Percentiles rank a stretch among this genome's conserved stretches.
phyloP scores from a whole-genome alignment of 2,888 invertebrate species.

The Synergus japonicus region DNA sequence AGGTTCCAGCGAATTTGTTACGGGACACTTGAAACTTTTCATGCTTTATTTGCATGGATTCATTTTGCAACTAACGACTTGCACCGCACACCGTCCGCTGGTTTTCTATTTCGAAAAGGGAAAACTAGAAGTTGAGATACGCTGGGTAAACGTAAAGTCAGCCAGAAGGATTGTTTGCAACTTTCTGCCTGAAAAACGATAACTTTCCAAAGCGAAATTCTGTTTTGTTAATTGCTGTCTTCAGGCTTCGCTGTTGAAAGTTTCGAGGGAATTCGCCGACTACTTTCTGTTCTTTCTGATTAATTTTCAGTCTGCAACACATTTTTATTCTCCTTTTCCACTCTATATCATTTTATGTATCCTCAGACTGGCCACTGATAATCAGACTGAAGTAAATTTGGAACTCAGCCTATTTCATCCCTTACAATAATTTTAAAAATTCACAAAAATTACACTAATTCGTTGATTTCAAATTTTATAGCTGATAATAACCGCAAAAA shows the following conservation, averaged over 20 bases:
- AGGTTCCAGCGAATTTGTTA: slow-evolving; percentile 46
- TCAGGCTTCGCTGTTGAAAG: slow-evolving; percentile 10
- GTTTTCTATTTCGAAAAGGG: background rate
- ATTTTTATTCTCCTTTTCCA: background rate
- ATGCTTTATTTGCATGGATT: slow-evolving; percentile 19
- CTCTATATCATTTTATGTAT: too few relatives aligned
- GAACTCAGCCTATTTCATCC: too few relatives aligned
- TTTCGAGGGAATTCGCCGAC: slow-evolving; percentile 11
- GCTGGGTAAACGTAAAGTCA: slow-evolving; percentile 10
- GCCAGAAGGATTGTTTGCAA: slow-evolving; percentile 17
- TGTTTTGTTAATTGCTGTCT: slow-evolving; percentile 29
- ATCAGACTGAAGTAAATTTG: too few relatives aligned
- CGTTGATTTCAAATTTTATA: too few relatives aligned
- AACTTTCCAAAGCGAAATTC: slow-evolving; percentile 31
- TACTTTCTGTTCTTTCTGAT: slow-evolving; percentile 11
- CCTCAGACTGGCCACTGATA: too few relatives aligned
- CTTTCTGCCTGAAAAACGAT: slow-evolving; percentile 1
- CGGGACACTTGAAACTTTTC: slow-evolving; percentile 23
- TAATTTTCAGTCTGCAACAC: background rate
- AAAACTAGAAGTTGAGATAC: slow-evolving; percentile 31
- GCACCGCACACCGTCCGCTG: slow-evolving; percentile 13
- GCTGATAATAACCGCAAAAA: too few relatives aligned
- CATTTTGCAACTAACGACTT: slow-evolving; percentile 36
- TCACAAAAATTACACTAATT: too few relatives aligned
- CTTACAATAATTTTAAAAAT: too few relatives aligned